Evolutionary conservation across 2,113 vertebrate species (phyloP).

Genomic region (Puntigrus tetrazona): DNA sequence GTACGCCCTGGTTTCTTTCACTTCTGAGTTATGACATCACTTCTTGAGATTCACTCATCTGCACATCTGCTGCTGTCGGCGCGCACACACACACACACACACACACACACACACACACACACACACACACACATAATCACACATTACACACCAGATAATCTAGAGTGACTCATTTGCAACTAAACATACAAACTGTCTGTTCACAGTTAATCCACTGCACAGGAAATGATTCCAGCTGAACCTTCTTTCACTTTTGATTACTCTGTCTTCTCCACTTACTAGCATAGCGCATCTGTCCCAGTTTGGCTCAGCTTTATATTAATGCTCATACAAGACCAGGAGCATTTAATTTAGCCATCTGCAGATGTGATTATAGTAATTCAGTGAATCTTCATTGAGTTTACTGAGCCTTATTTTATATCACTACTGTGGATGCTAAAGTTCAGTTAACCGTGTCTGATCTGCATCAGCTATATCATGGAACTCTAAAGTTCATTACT

Average conservation of each 20-base stretch:
- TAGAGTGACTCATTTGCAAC: slow-evolving; percentile 8
- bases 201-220: slow-evolving; percentile 21
- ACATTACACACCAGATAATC: neutral
- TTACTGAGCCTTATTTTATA: neutral
- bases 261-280: slow-evolving; percentile 24
- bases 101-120: neutral
- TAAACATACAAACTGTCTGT: slow-evolving; percentile 13
- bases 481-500: neutral
- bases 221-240: slow-evolving; percentile 13
- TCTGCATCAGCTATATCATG: slow-evolving; percentile 22
- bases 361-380: slow-evolving; percentile 14
- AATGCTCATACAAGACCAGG: slow-evolving; percentile 17
- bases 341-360: slow-evolving; percentile 28
- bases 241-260: neutral
- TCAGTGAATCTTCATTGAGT: slow-evolving; percentile 5
- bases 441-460: neutral
- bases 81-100: no score
- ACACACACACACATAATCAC: neutral
- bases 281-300: slow-evolving; percentile 18
- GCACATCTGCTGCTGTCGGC: slow-evolving; percentile 16
- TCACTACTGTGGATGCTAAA: neutral
- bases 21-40: slow-evolving; percentile 1
- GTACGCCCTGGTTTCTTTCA: neutral
- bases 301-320: slow-evolving; percentile 7
- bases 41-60: neutral